Percentiles rank a stretch among this genome's conserved stretches.
phyloP scores from a whole-genome alignment of 1,140 invertebrate genomes.

The Stenopsyche tienmushanensis region DNA sequence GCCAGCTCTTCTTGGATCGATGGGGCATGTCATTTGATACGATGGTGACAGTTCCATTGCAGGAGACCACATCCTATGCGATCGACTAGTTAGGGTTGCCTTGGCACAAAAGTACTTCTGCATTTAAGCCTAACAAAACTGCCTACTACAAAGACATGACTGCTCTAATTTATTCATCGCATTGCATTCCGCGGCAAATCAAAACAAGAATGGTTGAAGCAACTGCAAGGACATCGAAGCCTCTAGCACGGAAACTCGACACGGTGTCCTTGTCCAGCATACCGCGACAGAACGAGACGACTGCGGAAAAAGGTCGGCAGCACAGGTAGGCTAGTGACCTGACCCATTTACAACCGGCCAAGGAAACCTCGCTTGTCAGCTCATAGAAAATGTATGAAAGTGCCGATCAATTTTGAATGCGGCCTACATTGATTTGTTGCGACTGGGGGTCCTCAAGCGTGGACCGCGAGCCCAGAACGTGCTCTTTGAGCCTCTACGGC shows the following conservation, averaged over 20 bases:
- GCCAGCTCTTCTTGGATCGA: no score
- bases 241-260: background rate
- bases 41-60: no score
- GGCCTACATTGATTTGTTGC: conserved; percentile 23
- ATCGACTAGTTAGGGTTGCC: no score
- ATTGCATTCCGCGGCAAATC: conserved; percentile 18
- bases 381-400: conserved; percentile 15
- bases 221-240: conserved; percentile 2
- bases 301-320: conserved; percentile 8
- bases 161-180: conserved; percentile 7
- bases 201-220: conserved; percentile 16
- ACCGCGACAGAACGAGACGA: no score
- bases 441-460: conserved; percentile 1
- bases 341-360: conserved; percentile 27
- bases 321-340: conserved; percentile 25
- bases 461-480: no score
- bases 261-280: background rate
- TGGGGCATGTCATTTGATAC: no score
- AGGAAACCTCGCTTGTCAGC: conserved; percentile 7
- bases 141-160: background rate
- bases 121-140: background rate
- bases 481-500: no score
- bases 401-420: conserved; percentile 28
- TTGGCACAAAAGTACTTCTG: conserved; percentile 1
- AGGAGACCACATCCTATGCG: no score